A percentile compares a stretch with the other conserved stretches of the same genome.
phyloP scores from a whole-genome alignment of 2,113 vertebrate genomes.

The Ellobius talpinus region DNA sequence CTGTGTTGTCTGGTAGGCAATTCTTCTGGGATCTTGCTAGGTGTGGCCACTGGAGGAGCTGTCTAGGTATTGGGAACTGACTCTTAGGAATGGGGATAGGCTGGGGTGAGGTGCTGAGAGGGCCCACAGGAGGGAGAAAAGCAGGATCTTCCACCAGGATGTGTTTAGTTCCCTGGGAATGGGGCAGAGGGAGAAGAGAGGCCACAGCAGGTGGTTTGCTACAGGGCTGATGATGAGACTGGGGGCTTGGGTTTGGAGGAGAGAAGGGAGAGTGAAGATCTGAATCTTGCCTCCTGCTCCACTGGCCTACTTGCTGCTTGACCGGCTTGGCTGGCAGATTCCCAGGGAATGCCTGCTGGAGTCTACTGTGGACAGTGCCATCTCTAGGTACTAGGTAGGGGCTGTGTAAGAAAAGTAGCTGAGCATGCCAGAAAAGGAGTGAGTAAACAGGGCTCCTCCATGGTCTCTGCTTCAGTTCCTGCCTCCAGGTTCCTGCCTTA shows the following conservation, averaged over 20 bases:
- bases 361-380: background rate
- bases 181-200: background rate
- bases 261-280: background rate
- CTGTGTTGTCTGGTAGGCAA: background rate
- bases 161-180: background rate
- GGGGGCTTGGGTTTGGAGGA: background rate
- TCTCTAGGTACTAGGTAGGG: background rate
- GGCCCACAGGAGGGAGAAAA: background rate
- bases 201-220: background rate
- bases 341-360: background rate
- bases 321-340: background rate
- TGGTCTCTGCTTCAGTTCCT: background rate
- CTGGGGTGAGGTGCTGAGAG: too few relatives aligned
- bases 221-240: background rate
- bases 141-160: background rate
- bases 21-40: background rate
- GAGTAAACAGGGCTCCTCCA: background rate
- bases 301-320: background rate
- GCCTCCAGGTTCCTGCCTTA: background rate
- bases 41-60: background rate
- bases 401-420: background rate
- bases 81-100: background rate
- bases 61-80: background rate
- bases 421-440: background rate
- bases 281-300: background rate